phyloP scores from a whole-genome alignment of 2,797 vertebrate genomes.

The Zalophus californianus region DNA sequence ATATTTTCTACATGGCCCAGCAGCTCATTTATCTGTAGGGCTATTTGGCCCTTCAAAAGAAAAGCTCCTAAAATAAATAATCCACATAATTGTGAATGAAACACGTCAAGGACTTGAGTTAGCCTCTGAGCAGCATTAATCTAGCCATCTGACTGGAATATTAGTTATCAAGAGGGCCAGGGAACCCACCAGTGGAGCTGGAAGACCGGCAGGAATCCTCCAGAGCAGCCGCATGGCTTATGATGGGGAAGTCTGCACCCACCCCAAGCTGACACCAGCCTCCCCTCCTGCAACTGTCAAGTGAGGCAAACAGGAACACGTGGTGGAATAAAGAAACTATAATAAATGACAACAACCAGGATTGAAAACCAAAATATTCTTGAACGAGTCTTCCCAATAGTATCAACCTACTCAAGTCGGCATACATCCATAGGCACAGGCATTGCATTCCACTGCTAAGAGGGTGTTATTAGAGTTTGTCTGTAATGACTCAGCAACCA shows the following conservation, averaged over 20 bases:
- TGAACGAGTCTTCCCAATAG: neutral
- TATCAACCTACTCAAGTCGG: neutral
- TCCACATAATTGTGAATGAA: constrained; percentile 75
- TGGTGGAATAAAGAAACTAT: neutral
- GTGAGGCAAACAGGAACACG: neutral
- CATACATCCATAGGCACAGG: neutral
- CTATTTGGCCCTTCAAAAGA: constrained; percentile 71
- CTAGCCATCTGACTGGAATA: constrained; percentile 73
- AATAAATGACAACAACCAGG: neutral
- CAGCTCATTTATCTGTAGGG: constrained; percentile 75
- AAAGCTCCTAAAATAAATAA: constrained; percentile 78
- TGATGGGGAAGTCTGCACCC: neutral
- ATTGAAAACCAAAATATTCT: neutral
- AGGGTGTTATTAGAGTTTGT: constrained; percentile 14
- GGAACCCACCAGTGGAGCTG: constrained; percentile 16
- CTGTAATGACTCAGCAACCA: neutral
- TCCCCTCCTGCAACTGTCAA: constrained; percentile 30
- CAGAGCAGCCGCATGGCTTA: neutral
- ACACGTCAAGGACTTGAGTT: constrained; percentile 63
- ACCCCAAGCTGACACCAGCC: constrained; percentile 63
- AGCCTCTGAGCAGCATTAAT: constrained; percentile 69
- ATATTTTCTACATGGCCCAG: constrained; percentile 71
- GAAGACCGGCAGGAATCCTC: neutral
- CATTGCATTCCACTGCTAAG: neutral
- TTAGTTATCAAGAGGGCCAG: constrained; percentile 63